Conservation (phyloP, 2,797 vertebrate species). For the Zalophus californianus region DNA sequence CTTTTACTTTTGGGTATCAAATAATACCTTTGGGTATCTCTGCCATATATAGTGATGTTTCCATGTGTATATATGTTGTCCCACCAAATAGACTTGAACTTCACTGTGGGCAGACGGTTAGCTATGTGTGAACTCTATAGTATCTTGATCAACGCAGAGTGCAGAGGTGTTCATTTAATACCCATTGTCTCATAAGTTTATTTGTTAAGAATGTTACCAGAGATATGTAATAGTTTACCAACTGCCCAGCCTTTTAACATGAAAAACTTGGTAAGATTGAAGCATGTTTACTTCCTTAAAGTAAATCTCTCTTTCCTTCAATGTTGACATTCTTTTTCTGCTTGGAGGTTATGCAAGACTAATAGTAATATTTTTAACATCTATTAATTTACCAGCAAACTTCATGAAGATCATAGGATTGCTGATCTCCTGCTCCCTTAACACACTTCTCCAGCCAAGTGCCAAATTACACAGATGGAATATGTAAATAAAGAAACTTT, state of each 20-base stretch:
- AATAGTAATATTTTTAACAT: not conserved
- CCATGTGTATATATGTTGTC: not conserved
- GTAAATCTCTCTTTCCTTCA: not conserved
- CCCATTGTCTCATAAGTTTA: not conserved
- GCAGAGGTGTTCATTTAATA: not conserved
- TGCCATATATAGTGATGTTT: not conserved
- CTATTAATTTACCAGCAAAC: not conserved
- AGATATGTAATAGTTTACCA: not conserved
- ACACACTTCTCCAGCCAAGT: not conserved
- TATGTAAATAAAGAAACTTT: not conserved
- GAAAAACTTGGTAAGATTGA: slow-evolving; percentile 2
- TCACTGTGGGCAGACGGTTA: not conserved
- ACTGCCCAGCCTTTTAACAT: not conserved
- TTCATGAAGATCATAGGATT: not conserved
- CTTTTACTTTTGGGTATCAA: not conserved
- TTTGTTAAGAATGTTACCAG: slow-evolving; percentile 39
- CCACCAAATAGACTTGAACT: not conserved
- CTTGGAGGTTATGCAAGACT: not conserved
- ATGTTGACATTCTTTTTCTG: not conserved
- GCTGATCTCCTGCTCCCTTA: not conserved
- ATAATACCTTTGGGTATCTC: not conserved
- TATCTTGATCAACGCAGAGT: not conserved
- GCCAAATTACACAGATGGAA: not conserved
- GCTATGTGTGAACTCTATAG: not conserved
- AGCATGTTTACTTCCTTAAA: not conserved